Evolutionary conservation across 2,888 invertebrate species (phyloP), one percentile per base, ranked within the genome.

Genomic region (Oithona nana): DNA sequence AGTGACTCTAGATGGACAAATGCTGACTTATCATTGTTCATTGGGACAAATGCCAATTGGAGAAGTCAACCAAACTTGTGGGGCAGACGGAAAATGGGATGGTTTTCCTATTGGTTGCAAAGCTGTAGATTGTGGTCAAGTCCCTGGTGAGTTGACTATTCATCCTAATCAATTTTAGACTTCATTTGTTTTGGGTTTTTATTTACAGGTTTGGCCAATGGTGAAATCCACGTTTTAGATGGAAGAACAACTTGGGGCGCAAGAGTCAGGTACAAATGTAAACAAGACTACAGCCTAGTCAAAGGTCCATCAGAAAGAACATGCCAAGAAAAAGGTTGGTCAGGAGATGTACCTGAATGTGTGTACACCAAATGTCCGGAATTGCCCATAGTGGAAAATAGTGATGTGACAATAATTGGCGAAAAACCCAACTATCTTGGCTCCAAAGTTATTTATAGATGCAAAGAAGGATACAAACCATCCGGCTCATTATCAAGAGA

Each of bases 221-320:
- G 72, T 22, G 80, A 80, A 68, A 83, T 86, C 64, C 84, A 83
- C 0, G 73, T 90, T 61, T 83, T 87, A 0, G 86, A 88, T 0
- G 90, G 90, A 71, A 87, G 83, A 0, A 89, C 90, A 0, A 88
- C 88, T 71, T 88, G 89, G 69, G 88, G 89, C 0, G 86, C 88
- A 0, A 82, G 86, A 1, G 87, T 81, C 0, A 75, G 88, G 3
- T 92, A 90, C 70, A 83, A 87, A 68, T 92, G 92, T 70, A 80
- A 84, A 63, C 76, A 79, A 1, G 84, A 89, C 70, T 90, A 81
- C 74, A 83, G 83, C 70, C 75, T 90, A 24, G 49, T 62, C 13
- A 84, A 85, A 67, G 90, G 92, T 0, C 68, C 64, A 28, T 64
- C 56, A 0, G 80, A 76, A 2, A 66, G 75, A 66, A 51, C 31